Base-by-base conservation (phyloP, 2,113 vertebrate genomes). In the Muntiacus reevesi region DNA sequence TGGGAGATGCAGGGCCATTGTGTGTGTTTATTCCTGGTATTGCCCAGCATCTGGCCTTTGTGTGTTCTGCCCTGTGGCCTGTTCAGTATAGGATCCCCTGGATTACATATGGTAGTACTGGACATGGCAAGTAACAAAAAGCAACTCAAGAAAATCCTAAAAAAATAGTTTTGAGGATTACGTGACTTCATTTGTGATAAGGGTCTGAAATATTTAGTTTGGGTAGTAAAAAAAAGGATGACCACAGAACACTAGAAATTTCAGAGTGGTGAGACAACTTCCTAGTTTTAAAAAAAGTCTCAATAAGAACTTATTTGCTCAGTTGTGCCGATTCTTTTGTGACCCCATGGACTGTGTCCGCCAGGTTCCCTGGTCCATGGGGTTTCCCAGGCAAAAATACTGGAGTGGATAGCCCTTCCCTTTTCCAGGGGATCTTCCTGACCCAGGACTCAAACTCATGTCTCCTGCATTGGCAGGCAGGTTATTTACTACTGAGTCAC, bases 11-110 rank as follows among this genome's bases (percentile, higher is more conserved):
- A 57, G 40, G 27, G 27, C 33, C 25, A 28, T 1, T 47, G 21
- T 54, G 27, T 50, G 23, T 0, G 17, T 59, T 52, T 19, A 30
- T 59, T 12, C 82, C 90, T 10, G 1, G 1, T 4, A 0, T 2
- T 17, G 82, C 8, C n/a, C 89, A 54, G 17, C 28, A 2, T 23
- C 4, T 8, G 54, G 13, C 28, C 30, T 30, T 90, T 83, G 30
- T 10, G 7, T 15, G 60, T 64, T 9, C 23, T 60, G 8, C 71
- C 27, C 83, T 83, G 40, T n/a, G 15, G 52, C 6, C 33, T 87
- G 45, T 50, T 7, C 27, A 36, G 6, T 40, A 36, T 0, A 43
- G 54, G 78, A 55, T 81, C 55, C 27, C 71, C 5, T 81, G 54
- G 36, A 79, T 28, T 55, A 36, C 14, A 91, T 25, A 47, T 21